Percentiles rank a stretch among this genome's conserved stretches.
Conservation (phyloP, 2,113 vertebrate genomes). For the Melospiza georgiana region DNA sequence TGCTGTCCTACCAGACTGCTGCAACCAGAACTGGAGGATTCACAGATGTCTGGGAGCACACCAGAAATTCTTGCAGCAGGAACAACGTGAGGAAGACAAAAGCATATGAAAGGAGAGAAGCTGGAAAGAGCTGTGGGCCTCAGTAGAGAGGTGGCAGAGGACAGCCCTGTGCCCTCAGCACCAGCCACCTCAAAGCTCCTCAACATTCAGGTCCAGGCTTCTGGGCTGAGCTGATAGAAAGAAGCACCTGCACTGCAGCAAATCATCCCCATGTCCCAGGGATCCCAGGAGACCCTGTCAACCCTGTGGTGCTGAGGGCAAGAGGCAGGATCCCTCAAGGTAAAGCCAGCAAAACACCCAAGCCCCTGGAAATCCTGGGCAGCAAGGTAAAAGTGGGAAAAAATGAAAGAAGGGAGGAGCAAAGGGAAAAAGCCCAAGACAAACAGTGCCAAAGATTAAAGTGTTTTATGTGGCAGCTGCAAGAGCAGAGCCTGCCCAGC, state of each 20-base stretch:
- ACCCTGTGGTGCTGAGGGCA: neutral
- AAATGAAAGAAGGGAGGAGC: neutral
- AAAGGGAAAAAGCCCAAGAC: neutral
- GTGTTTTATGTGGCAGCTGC: neutral
- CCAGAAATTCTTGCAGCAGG: neutral
- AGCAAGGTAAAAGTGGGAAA: neutral
- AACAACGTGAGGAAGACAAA: neutral
- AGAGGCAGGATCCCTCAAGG: fast-evolving
- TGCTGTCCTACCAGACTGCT: neutral
- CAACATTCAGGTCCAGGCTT: neutral
- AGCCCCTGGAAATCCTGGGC: neutral
- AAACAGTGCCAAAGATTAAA: neutral
- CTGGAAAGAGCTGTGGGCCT: neutral
- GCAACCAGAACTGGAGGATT: neutral
- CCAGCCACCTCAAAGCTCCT: neutral
- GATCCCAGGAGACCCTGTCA: neutral
- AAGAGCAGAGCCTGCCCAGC: neutral
- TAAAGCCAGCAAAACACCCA: neutral
- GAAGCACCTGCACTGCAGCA: neutral
- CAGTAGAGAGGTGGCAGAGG: neutral
- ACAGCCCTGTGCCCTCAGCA: fast-evolving
- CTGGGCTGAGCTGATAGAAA: neutral
- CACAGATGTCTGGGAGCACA: neutral
- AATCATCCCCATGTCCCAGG: neutral
- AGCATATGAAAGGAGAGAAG: neutral